These are phyloP conservation scores for Chrysocyon brachyurus DNA, from an alignment of 2,797 vertebrate species.

Conservation along the genomic window DNA sequence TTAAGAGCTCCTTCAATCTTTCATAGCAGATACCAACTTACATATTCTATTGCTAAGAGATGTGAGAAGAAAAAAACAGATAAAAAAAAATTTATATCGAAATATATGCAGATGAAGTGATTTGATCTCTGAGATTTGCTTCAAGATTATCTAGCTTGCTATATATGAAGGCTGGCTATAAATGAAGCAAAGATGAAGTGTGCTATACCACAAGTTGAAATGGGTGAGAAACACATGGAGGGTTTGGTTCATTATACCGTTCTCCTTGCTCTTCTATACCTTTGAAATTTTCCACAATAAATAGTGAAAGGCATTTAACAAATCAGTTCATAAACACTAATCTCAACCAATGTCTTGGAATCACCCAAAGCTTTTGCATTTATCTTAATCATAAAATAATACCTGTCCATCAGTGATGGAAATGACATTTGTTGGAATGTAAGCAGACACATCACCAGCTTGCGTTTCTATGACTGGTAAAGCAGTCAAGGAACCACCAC, in stretches of 20 bases:
- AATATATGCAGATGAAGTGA: neutral
- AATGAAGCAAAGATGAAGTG: neutral
- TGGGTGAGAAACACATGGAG: neutral
- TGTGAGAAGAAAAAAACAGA: neutral
- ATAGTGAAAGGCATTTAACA: constrained; percentile 5
- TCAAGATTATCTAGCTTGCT: constrained; percentile 15
- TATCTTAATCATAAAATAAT: constrained; percentile 5
- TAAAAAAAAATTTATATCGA: neutral
- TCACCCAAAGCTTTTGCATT: neutral
- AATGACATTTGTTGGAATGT: constrained; percentile 99
- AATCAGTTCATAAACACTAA: neutral
- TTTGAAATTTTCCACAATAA: neutral
- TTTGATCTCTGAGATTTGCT: neutral
- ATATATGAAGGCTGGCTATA: neutral
- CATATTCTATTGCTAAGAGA: neutral
- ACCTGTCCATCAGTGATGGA: constrained; percentile 99
- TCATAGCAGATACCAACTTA: neutral
- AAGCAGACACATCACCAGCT: constrained; percentile 99
- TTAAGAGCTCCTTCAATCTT: neutral
- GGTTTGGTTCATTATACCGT: neutral
- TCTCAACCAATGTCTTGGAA: neutral
- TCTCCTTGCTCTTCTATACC: neutral
- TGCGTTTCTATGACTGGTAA: constrained; percentile 99
- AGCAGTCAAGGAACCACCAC: constrained; percentile 97
- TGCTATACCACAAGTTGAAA: neutral